Conservation (phyloP, 2,888 invertebrate species). For the Hypomecis punctinalis region DNA sequence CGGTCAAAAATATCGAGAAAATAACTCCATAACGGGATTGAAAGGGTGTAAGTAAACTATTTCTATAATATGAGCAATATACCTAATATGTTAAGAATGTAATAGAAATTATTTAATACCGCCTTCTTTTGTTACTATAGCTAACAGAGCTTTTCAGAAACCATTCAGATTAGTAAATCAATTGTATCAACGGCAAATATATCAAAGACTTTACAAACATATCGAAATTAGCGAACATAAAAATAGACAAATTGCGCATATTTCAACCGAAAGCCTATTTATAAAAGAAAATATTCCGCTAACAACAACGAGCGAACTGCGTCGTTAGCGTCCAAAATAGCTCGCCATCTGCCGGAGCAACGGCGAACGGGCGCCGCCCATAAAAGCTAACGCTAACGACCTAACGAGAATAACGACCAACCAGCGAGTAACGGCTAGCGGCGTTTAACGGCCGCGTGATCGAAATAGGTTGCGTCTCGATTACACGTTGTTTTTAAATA, state of each 20-base stretch:
- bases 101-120: no score
- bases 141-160: no score
- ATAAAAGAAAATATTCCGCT: slow-evolving; percentile 2
- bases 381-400: slow-evolving; percentile 60
- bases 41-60: no score
- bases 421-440: slow-evolving; percentile 57
- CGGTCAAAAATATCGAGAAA: no score
- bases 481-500: slow-evolving; percentile 60
- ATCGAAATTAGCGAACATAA: not conserved
- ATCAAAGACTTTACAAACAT: not conserved
- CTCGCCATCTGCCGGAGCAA: slow-evolving; percentile 63
- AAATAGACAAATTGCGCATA: not conserved
- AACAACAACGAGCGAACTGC: slow-evolving; percentile 24
- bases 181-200: no score
- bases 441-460: slow-evolving; percentile 51
- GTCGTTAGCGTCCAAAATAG: slow-evolving; percentile 47
- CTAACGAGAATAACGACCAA: slow-evolving; percentile 73
- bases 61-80: no score
- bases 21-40: no score
- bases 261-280: not conserved
- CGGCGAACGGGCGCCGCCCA: slow-evolving; percentile 49
- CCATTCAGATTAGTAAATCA: no score
- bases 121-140: no score
- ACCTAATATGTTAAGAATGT: no score
- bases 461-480: slow-evolving; percentile 62